Evolutionary conservation across 2,888 invertebrate genomes (phyloP).

Genomic region (Odiellus spinosus): DNA sequence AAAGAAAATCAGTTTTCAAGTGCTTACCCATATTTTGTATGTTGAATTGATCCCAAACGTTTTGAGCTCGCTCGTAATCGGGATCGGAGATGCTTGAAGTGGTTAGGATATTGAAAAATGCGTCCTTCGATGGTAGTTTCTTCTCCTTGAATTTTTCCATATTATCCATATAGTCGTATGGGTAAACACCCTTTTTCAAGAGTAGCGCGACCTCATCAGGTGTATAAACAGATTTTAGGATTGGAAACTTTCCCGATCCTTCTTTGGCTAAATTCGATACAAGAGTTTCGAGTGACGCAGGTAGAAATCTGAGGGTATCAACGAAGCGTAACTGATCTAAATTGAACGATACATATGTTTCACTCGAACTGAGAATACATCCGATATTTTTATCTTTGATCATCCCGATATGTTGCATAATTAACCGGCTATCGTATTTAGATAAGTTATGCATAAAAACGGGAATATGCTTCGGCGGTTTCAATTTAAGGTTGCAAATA

Average conservation of each 20-base stretch:
- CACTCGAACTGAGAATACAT: neutral
- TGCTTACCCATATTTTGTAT: slow-evolving; percentile 20
- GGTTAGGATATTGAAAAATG: slow-evolving; percentile 18
- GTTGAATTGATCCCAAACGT: slow-evolving; percentile 21
- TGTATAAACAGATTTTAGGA: neutral
- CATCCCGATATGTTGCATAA: neutral
- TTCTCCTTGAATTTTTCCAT: slow-evolving; percentile 20
- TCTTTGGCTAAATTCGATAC: neutral
- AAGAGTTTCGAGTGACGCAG: slow-evolving; percentile 2
- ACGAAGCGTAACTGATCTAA: slow-evolving; percentile 1
- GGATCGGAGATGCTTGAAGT: slow-evolving; percentile 7
- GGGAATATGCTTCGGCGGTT: no score
- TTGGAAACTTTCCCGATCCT: neutral
- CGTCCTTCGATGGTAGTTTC: slow-evolving; percentile 15
- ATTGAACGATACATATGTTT: neutral
- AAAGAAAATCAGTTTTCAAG: slow-evolving; percentile 17
- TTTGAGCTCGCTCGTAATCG: slow-evolving; percentile 18
- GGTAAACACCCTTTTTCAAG: slow-evolving; percentile 23
- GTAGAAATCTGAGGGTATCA: slow-evolving; percentile 1
- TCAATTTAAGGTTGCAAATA: no score
- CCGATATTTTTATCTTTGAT: neutral
- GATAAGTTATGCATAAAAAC: no score
- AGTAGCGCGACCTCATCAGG: slow-evolving; percentile 4
- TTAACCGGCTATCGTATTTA: neutral
- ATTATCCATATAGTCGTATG: slow-evolving; percentile 24